Base-by-base conservation (phyloP, 2,888 invertebrate species). In the Caenorhabditis sinica region DNA sequence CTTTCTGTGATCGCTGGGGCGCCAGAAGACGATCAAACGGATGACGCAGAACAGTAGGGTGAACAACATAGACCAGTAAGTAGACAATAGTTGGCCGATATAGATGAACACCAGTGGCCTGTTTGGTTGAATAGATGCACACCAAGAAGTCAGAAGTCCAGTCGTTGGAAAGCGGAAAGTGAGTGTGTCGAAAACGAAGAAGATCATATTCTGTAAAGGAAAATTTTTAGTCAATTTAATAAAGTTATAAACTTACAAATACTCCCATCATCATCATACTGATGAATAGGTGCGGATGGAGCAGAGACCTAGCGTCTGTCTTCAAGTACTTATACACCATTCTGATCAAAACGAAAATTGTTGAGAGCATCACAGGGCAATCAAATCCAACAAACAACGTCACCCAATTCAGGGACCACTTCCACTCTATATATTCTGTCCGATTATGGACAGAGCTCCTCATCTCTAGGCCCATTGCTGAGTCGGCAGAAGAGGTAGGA, bases 121-220 rank as follows among this genome's bases (percentile, higher is more conserved):
- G 23, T 68, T 68, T 8, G 68, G 68, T 1, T 68, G 36, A 4
- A 33, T 33, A 0, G 33, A 11, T 20, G 68, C 68, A 53, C 68
- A 68, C 33, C 33, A 53, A 1, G 33, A 6, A 13, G 68, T 68
- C 0, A 68, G 0, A 0, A 53, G n/a, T 20, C 68, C 68, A 6
- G 68, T 68, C 0, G 68, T 51, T 11, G 68, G 68, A 11, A 68
- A 20, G 5, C 68, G 68, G 9, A 68, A 68, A 0, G 65, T 30
- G 9, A 66, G 49, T 8, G 28, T 28, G 11, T 66, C 65, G 15
- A 49, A 49, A 11, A 45, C 9, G 8, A 43, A 66, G n/a, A 66
- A 66, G 0, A 49, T 2, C 20, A 49, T 28, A n/a, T 66, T 45
- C 65, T 66, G 30, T n/a, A 66, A 68, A 45, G 13, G 17, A 45